Conservation (phyloP, 1,140 invertebrate genomes). For the Brachionus manjavacas region DNA sequence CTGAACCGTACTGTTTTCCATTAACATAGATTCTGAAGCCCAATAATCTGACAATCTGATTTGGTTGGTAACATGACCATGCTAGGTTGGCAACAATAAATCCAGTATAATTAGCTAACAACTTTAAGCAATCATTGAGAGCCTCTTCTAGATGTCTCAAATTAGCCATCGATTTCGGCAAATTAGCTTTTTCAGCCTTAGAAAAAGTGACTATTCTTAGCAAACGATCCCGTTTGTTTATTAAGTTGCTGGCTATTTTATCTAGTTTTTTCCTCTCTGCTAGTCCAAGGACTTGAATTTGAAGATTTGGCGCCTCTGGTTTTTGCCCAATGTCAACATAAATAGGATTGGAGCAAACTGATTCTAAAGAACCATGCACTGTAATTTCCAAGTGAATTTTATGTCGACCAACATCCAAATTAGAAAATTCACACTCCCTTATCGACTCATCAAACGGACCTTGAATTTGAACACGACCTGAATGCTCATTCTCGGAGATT, state of each 20-base stretch:
- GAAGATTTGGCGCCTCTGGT: slow-evolving; percentile 54
- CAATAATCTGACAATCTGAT: slow-evolving; percentile 49
- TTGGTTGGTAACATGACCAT: slow-evolving; percentile 54
- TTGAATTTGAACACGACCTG: slow-evolving; percentile 7
- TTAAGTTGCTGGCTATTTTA: slow-evolving; percentile 53
- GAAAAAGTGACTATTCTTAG: slow-evolving; percentile 4
- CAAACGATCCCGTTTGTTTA: slow-evolving; percentile 55
- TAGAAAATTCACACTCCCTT: slow-evolving; percentile 16
- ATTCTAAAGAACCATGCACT: slow-evolving; percentile 52
- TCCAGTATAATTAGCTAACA: slow-evolving; percentile 52
- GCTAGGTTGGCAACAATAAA: slow-evolving; percentile 53
- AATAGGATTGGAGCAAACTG: slow-evolving; percentile 51
- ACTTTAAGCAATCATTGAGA: slow-evolving; percentile 52
- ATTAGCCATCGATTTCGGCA: slow-evolving; percentile 50
- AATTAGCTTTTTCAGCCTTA: slow-evolving; percentile 44
- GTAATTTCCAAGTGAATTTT: slow-evolving; percentile 42
- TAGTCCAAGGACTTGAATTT: slow-evolving; percentile 52
- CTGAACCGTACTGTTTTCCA: slow-evolving; percentile 55
- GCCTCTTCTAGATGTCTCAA: slow-evolving; percentile 52
- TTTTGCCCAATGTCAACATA: slow-evolving; percentile 50
- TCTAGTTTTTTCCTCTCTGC: slow-evolving; percentile 54
- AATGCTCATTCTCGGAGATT: neutral
- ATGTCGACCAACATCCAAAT: neutral
- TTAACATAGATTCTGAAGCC: slow-evolving; percentile 55
- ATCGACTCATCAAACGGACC: slow-evolving; percentile 10